Evolutionary conservation across 2,888 invertebrate genomes (phyloP).

Genomic region (Oligia strigilis): DNA sequence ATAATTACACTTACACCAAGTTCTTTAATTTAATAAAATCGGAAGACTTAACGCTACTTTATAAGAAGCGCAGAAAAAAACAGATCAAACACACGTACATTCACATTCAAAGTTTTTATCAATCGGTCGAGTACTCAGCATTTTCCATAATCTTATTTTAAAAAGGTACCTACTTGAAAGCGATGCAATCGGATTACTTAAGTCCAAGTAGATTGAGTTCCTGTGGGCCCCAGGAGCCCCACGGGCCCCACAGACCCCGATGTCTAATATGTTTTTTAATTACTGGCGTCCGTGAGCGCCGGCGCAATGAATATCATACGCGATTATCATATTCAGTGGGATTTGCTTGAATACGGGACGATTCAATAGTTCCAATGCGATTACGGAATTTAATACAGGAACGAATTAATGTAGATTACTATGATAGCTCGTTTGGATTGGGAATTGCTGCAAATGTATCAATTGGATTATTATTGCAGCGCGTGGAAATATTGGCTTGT

Average conservation of each 20-base stretch:
- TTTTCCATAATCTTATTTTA: slow-evolving; percentile 77
- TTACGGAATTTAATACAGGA: slow-evolving; percentile 71
- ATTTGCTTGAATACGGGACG: slow-evolving; percentile 76
- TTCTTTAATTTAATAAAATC: slow-evolving; percentile 33
- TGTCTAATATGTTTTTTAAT: slow-evolving; percentile 86
- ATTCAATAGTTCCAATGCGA: slow-evolving; percentile 75
- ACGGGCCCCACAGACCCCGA: slow-evolving; percentile 55
- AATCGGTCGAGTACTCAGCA: slow-evolving; percentile 69
- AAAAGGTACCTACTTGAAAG: slow-evolving; percentile 74
- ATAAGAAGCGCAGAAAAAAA: slow-evolving; percentile 14
- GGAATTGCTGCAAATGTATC: slow-evolving; percentile 58
- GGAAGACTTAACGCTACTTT: slow-evolving; percentile 1
- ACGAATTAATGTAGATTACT: slow-evolving; percentile 78
- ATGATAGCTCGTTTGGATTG: slow-evolving; percentile 66
- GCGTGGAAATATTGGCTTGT: slow-evolving; percentile 24
- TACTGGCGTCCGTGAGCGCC: slow-evolving; percentile 68
- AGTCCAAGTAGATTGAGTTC: slow-evolving; percentile 72
- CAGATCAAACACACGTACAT: slow-evolving; percentile 5
- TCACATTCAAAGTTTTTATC: slow-evolving; percentile 56
- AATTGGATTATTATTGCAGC: slow-evolving; percentile 62
- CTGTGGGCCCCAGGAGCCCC: slow-evolving; percentile 55
- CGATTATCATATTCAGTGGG: slow-evolving; percentile 78
- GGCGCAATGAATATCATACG: slow-evolving; percentile 69
- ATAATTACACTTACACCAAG: slow-evolving; percentile 8
- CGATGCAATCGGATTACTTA: slow-evolving; percentile 77